A percentile compares a stretch with the other conserved stretches of the same genome.
Evolutionary conservation across 2,113 vertebrate species (phyloP).

Genomic region (Perognathus longimembris): DNA sequence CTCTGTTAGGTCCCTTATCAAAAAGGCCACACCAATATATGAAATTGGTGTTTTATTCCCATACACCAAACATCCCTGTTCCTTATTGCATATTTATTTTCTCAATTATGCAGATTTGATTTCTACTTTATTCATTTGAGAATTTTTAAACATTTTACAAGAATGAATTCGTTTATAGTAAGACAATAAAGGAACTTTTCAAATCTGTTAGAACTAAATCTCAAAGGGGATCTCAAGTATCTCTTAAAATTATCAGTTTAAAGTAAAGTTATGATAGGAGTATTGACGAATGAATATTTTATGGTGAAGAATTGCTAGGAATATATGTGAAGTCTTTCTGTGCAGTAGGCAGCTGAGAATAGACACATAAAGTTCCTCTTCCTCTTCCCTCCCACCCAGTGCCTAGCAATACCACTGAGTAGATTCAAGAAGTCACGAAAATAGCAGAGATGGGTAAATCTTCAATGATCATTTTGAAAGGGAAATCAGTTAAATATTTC

Average conservation of each 20-base stretch:
- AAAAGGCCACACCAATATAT: constrained; percentile 8
- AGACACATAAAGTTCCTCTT: neutral
- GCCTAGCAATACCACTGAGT: constrained; percentile 17
- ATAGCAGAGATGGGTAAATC: neutral
- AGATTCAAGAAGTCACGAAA: constrained; percentile 33
- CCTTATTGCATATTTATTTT: constrained; percentile 21
- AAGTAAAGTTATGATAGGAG: constrained; percentile 48
- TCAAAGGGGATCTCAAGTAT: constrained; percentile 18
- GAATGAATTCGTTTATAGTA: constrained; percentile 37
- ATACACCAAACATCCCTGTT: neutral
- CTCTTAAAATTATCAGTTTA: constrained; percentile 36
- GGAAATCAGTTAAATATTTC: constrained; percentile 32
- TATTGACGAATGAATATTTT: constrained; percentile 21
- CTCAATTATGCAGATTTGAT: constrained; percentile 1
- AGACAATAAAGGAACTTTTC: constrained; percentile 21
- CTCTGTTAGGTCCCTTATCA: neutral
- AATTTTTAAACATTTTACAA: constrained; percentile 17
- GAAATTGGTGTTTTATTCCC: neutral
- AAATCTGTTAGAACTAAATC: constrained; percentile 39
- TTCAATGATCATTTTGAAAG: constrained; percentile 9
- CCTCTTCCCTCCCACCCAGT: neutral
- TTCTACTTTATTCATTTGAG: constrained; percentile 12
- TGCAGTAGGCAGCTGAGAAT: constrained; percentile 12
- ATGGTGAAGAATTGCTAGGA: constrained; percentile 3
- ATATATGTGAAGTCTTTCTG: constrained; percentile 45